Evolutionary conservation across 2,113 vertebrate species (phyloP), one percentile per base, ranked within the genome.

Genomic region (Vidua macroura): DNA sequence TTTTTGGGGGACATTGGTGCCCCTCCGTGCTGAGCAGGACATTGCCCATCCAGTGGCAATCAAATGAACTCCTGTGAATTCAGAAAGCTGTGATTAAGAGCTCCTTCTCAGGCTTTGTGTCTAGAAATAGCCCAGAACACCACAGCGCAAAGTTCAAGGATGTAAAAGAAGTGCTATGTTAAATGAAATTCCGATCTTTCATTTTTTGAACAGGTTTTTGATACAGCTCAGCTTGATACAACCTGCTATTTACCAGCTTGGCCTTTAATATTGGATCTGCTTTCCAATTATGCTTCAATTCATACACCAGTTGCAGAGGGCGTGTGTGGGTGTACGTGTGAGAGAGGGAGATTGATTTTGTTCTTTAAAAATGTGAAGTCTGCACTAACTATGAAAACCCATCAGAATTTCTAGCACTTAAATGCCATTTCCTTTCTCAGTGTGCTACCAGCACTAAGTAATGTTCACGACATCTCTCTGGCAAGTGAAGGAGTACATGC

Each of bases 231-330:
- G 88, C 92, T 93, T 93, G 89, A 59, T 87, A 74, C 90, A 92
- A 72, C 70, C 8, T 89, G 86, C 62, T 83, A 55, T 95, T 92
- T 95, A 91, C 91, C 94, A 95, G 94, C 87, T 67, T 97, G 96
- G 91, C 93, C 93, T 95, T 95, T 96, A 91, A 70, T 95, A 80
- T 59, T 49, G 72, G 70, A 87, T 95, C 91, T 95, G 90, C 91
- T 91, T 95, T 86, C 93, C 94, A 93, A 88, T 96, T 96, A 95
- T 86, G 87, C 90, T 80, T 95, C 91, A 88, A 82, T 94, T 94
- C 93, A 63, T 95, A 48, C 87, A 92, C 86, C 95, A 95, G 91
- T 96, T 96, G 95, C 93, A 93, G 92, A 91, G 92, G 88, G 91
- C 8, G 39, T 74, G 68, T 81, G 96, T 96, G 95, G 95, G 96